Conservation (phyloP, 2,888 invertebrate species). For the Mesopsocus fuscifrons region DNA sequence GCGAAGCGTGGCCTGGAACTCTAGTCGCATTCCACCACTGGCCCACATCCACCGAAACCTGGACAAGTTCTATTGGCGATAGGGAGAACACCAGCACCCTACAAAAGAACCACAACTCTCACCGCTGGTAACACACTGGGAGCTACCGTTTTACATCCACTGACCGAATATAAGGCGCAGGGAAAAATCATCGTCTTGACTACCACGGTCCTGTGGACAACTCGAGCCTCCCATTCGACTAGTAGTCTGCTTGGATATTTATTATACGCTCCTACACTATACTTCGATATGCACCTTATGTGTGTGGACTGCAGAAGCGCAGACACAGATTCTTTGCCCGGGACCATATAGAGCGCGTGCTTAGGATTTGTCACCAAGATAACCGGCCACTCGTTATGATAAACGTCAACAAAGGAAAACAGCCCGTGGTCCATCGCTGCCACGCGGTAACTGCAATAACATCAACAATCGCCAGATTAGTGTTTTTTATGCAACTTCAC, state of each 20-base stretch:
- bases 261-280: neutral
- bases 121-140: no score
- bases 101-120: slow-evolving; percentile 20
- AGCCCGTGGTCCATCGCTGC: slow-evolving; percentile 77
- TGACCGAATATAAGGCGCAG: no score
- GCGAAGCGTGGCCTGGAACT: slow-evolving; percentile 34
- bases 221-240: no score
- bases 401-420: slow-evolving; percentile 65
- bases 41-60: slow-evolving; percentile 43
- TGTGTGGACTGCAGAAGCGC: slow-evolving; percentile 50
- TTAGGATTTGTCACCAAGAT: slow-evolving; percentile 82
- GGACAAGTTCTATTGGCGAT: slow-evolving; percentile 39
- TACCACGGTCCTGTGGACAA: no score
- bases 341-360: slow-evolving; percentile 51
- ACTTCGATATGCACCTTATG: slow-evolving; percentile 35
- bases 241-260: slow-evolving; percentile 10
- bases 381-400: slow-evolving; percentile 60
- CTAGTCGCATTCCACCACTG: slow-evolving; percentile 42
- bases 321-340: slow-evolving; percentile 49
- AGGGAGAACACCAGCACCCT: slow-evolving; percentile 64
- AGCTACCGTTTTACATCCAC: no score
- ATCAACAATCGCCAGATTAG: no score
- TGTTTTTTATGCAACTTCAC: no score
- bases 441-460: slow-evolving; percentile 44
- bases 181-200: no score